Evolutionary conservation across 2,888 invertebrate genomes (phyloP).

Genomic region (Phorcus lineatus): DNA sequence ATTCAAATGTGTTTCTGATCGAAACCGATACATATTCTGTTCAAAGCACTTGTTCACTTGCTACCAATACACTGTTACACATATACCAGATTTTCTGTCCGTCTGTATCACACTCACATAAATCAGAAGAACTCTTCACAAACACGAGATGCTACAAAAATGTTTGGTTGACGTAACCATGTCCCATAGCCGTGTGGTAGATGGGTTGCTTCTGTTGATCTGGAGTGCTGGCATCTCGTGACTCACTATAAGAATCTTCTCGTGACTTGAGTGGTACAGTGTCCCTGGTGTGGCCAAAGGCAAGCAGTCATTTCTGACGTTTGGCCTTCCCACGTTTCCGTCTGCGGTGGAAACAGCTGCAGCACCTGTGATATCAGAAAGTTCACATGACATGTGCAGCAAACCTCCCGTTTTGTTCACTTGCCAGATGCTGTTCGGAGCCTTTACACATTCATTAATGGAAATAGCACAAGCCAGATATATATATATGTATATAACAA

Average conservation of each 20-base stretch:
- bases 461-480: neutral
- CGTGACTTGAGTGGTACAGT: constrained; percentile 48
- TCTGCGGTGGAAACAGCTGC: constrained; percentile 63
- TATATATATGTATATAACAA: neutral
- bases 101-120: neutral
- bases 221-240: constrained; percentile 27
- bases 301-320: constrained; percentile 67
- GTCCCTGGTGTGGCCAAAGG: constrained; percentile 63
- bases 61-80: neutral
- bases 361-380: constrained; percentile 59
- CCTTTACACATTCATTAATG: too few relatives aligned
- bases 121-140: neutral
- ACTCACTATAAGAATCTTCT: constrained; percentile 32
- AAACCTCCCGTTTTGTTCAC: neutral
- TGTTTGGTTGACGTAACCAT: constrained; percentile 45
- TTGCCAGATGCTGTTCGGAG: neutral
- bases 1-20: too few relatives aligned
- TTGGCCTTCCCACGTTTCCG: constrained; percentile 62
- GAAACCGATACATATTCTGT: neutral
- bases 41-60: constrained; percentile 8
- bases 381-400: constrained; percentile 29
- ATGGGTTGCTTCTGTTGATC: constrained; percentile 10
- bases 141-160: constrained; percentile 33
- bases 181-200: constrained; percentile 20
- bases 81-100: neutral